Evolutionary conservation across 2,113 vertebrate genomes (phyloP), one percentile per base, ranked within the genome.

Genomic region (Sisor rabdophorus): DNA sequence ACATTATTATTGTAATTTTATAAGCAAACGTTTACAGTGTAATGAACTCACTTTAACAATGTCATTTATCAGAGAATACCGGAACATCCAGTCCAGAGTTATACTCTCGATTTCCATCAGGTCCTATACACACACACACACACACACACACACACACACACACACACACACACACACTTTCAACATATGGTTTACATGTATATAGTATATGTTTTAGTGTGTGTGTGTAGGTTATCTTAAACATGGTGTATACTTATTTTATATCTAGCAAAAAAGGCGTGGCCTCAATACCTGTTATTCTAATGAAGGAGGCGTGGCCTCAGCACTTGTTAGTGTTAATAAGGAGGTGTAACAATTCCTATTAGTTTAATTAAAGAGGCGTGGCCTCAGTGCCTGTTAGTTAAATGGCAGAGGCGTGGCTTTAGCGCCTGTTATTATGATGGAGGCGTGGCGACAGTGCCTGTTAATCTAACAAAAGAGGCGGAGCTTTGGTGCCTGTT

Each of bases 11-110:
- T n/a, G 54, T 53, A 40, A 8, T 44, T 11, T n/a, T 24, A 20
- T 24, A 15, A 47, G 47, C 19, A 28, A 59, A 8, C 9, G 7
- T 26, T 58, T 16, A 30, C 9, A 19, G 59, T 13, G 28, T 64
- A 47, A 24, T 48, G 15, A 20, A 22, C 44, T n/a, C 40, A 95
- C 95, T 94, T 96, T 97, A 20, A 97, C 92, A 0, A 97, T 95
- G 87, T 97, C 96, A 0, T 90, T 92, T 84, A 95, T 93, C 83
- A 98, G 94, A 0, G 96, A 98, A 72, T 95, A 98, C 72, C 94
- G 93, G 81, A 98, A 98, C 95, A 98, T 95, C 96, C 96, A 98
- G 88, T 98, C 96, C 88, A 98, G 84, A 0, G 93, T 96, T 87
- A 98, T 98, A 87, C 93, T 96, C 84, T 98, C 96, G 0, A 96